Evolutionary conservation across 2,797 vertebrate genomes (phyloP).

Genomic region (Lepus townsendii): DNA sequence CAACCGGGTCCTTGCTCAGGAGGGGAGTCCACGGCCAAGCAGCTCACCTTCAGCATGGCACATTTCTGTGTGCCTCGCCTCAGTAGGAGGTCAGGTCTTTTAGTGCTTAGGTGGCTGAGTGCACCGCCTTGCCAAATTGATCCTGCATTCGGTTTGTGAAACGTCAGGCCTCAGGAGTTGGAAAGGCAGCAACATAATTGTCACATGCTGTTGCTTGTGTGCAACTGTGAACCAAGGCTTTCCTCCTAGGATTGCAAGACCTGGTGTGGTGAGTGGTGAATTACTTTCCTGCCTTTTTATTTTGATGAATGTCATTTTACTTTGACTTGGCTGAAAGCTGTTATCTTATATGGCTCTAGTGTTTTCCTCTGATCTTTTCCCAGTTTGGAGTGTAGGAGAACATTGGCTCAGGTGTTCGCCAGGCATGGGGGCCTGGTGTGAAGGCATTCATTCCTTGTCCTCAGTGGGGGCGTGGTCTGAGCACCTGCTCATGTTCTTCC

Average conservation of each 20-base stretch:
- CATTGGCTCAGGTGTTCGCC: neutral
- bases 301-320: conserved; percentile 12
- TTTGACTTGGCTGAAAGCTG: conserved; percentile 26
- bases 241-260: conserved; percentile 5
- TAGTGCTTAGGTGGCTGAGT: neutral
- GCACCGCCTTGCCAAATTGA: neutral
- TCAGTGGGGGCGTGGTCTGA: neutral
- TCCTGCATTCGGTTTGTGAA: conserved; percentile 27
- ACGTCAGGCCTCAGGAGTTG: conserved; percentile 8
- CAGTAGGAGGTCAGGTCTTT: neutral
- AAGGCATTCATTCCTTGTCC: neutral
- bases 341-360: conserved; percentile 11
- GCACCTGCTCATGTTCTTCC: neutral
- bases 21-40: neutral
- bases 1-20: neutral
- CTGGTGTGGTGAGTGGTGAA: neutral
- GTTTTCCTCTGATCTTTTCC: neutral
- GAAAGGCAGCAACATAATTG: neutral
- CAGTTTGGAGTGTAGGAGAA: neutral
- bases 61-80: neutral
- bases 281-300: conserved; percentile 29
- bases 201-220: neutral
- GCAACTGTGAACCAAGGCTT: neutral
- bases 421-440: neutral
- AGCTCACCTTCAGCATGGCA: conserved; percentile 36